These are phyloP conservation scores for Scrobipalpa atriplicella DNA, from an alignment of 2,888 invertebrate genomes.

Conservation along the genomic window DNA sequence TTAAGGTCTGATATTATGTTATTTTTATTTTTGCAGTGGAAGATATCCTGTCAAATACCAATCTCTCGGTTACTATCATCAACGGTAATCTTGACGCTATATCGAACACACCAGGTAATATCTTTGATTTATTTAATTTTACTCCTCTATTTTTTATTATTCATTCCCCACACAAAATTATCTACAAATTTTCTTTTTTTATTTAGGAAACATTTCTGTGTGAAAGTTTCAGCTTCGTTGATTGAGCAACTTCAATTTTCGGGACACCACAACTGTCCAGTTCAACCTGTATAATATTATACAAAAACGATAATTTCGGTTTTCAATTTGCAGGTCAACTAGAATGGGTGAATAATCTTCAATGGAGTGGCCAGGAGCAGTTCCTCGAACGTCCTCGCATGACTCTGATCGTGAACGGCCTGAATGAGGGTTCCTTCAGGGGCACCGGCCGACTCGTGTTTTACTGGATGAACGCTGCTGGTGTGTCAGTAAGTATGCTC, in stretches of 20 bases:
- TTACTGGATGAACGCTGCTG: slow-evolving; percentile 90
- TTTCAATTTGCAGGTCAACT: slow-evolving; percentile 81
- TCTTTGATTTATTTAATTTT: background rate
- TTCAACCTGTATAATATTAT: too few species aligned
- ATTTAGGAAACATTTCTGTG: too few species aligned
- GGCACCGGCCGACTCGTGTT: slow-evolving; percentile 85
- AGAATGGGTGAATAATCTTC: slow-evolving; percentile 88
- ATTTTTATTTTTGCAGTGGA: slow-evolving; percentile 83
- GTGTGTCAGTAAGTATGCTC: slow-evolving; percentile 87
- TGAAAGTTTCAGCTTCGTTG: too few species aligned
- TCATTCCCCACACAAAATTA: too few species aligned
- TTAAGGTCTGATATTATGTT: too few species aligned
- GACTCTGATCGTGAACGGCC: slow-evolving; percentile 80
- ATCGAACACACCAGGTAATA: slow-evolving; percentile 89
- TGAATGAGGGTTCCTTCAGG: slow-evolving; percentile 88
- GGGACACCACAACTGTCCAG: too few species aligned
- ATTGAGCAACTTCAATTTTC: too few species aligned
- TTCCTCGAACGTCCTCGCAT: slow-evolving; percentile 82
- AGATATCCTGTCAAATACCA: slow-evolving; percentile 84
- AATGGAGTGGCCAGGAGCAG: slow-evolving; percentile 82
- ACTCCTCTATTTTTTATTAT: too few species aligned
- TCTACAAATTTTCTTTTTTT: too few species aligned
- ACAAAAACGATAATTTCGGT: slow-evolving; percentile 15
- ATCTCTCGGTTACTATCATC: slow-evolving; percentile 85
- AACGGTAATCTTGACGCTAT: slow-evolving; percentile 93